phyloP scores from a whole-genome alignment of 2,113 vertebrate genomes.

The Strix aluco region DNA sequence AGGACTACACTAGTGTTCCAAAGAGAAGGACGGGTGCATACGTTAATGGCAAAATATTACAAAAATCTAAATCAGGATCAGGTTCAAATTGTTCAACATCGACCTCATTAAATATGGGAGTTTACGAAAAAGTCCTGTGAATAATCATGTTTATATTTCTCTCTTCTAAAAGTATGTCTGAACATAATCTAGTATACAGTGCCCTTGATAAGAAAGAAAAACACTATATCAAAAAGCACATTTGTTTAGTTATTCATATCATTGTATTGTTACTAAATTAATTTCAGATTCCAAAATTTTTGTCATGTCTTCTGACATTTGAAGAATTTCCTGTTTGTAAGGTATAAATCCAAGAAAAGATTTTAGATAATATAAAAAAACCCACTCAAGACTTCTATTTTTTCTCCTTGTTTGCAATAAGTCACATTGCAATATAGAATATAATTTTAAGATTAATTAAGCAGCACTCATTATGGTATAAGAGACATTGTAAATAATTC shows the following conservation, averaged over 20 bases:
- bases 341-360: not conserved
- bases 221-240: not conserved
- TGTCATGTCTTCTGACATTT: not conserved
- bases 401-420: not conserved
- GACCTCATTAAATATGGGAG: fast-evolving
- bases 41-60: not conserved
- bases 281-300: not conserved
- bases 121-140: not conserved
- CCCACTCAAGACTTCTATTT: fast-evolving
- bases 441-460: not conserved
- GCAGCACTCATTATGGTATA: not conserved
- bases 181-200: not conserved
- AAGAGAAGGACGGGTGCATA: not conserved
- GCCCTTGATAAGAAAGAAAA: not conserved
- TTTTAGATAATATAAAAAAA: not conserved
- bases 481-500: not conserved
- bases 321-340: not conserved
- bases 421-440: not conserved
- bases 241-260: not conserved
- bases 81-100: not conserved
- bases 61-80: not conserved
- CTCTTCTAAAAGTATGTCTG: not conserved
- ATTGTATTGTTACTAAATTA: not conserved
- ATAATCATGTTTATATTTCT: not conserved
- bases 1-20: too few species aligned